A percentile compares a stretch with the other conserved stretches of the same genome.
phyloP scores from a whole-genome alignment of 2,888 invertebrate genomes.

The Lampropteryx suffumata region DNA sequence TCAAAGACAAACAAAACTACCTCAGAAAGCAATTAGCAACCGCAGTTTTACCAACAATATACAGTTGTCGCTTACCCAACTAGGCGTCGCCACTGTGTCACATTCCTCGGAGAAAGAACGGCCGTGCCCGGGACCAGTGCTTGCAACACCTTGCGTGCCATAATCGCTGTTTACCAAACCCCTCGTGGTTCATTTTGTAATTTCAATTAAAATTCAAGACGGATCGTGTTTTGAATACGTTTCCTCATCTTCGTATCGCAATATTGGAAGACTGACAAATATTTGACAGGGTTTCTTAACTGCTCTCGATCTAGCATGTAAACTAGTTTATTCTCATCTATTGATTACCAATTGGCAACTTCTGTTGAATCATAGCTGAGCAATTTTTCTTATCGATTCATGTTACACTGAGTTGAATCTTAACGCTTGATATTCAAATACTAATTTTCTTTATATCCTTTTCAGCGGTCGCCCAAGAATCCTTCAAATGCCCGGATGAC shows the following conservation, averaged over 20 bases:
- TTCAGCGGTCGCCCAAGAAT: constrained; percentile 89
- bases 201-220: constrained; percentile 69
- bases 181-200: constrained; percentile 62
- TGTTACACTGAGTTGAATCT: constrained; percentile 3
- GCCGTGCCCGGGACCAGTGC: constrained; percentile 58
- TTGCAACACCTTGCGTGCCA: constrained; percentile 61
- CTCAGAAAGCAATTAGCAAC: constrained; percentile 39
- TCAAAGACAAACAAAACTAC: constrained; percentile 1
- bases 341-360: too few species aligned
- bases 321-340: too few species aligned
- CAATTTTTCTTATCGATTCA: constrained; percentile 23
- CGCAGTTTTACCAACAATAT: constrained; percentile 38
- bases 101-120: constrained; percentile 71
- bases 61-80: constrained; percentile 33
- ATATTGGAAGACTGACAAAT: constrained; percentile 52
- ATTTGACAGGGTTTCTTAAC: constrained; percentile 24
- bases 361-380: not conserved
- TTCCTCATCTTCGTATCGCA: constrained; percentile 50
- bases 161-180: constrained; percentile 62
- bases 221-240: constrained; percentile 49
- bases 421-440: not conserved
- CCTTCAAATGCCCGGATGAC: constrained; percentile 96
- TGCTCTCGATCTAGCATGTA: constrained; percentile 8
- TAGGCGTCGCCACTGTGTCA: constrained; percentile 44
- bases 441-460: constrained; percentile 40